Evolutionary conservation across 1,140 invertebrate genomes (phyloP), one percentile per base, ranked within the genome.

Genomic region (Colletes latitarsis): DNA sequence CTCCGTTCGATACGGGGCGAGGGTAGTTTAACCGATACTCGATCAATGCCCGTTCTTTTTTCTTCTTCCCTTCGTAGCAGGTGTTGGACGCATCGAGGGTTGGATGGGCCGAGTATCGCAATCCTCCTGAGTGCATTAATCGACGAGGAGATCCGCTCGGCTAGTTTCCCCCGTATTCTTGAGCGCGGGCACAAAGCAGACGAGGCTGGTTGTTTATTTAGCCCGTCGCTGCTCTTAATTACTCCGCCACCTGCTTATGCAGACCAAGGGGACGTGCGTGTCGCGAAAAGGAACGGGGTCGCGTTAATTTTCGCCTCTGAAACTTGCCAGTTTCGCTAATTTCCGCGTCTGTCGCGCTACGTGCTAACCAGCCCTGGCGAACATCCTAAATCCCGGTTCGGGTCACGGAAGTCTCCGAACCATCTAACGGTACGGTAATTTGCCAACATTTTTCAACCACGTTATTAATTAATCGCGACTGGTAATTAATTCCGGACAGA

Each of bases 51-150:
- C 2, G 55, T 75, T 75, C 43, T 55, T 75, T 21, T n/a, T 58
- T 9, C 43, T 43, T n/a, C n/a, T 46, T 46, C 17, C 0, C 4
- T 6, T 46, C 43, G 63, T 17, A 19, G 5, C 74, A 58, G 53
- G 41, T 75, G 55, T 58, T 69, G 9, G 21, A 68, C 53, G 19
- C 39, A 66, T 52, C 30, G 49, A 15, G 39, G 46, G 6, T 15
- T 46, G 14, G 6, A 17, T 21, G 30, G 21, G 39, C 41, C 41
- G n/a, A 46, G 39, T 41, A 68, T 57, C 63, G 49, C 41, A 76
- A 68, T 67, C n/a, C 74, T 68, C 49, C n/a, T 53, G 74, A 76
- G 74, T 68, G 53, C 63, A 76, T 76, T 76, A 57, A 76, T 76
- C 52, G 52, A 21, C 15, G 63, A 5, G 41, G 63, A 5, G 41